These are phyloP conservation scores for Barbus barbus DNA, from an alignment of 2,113 vertebrate genomes.

Conservation along the genomic window DNA sequence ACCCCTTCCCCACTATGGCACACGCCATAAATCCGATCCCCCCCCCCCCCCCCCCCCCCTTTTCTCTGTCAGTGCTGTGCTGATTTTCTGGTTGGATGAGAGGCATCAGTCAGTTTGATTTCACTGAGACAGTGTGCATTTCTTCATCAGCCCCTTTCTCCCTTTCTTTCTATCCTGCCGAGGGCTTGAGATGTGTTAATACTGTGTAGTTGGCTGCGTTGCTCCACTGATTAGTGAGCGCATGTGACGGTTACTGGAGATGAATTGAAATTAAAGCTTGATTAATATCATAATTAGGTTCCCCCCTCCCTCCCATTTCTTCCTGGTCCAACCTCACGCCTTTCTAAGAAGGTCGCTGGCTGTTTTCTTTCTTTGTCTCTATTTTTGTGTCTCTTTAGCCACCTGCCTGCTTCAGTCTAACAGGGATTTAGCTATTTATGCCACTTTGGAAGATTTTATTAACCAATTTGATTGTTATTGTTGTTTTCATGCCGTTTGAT, in stretches of 20 bases:
- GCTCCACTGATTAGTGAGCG: conserved; percentile 66
- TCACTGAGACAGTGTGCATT: conserved; percentile 58
- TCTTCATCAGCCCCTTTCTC: conserved; percentile 50
- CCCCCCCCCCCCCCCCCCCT: conserved; percentile 1
- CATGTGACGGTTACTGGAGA: conserved; percentile 61
- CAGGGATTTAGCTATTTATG: conserved; percentile 15
- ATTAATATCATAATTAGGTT: conserved; percentile 73
- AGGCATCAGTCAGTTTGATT: conserved; percentile 62
- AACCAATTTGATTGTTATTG: background rate
- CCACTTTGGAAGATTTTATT: background rate
- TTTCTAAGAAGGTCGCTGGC: conserved; percentile 32
- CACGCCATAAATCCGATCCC: conserved; percentile 8
- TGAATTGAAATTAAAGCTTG: conserved; percentile 71
- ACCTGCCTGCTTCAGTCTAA: conserved; percentile 36
- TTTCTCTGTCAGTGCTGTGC: conserved; percentile 34
- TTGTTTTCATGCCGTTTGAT: background rate
- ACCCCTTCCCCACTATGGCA: background rate
- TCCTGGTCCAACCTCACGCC: conserved; percentile 50
- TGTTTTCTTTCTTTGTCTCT: conserved; percentile 20
- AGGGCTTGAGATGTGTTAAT: conserved; percentile 69
- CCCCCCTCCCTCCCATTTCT: conserved; percentile 47
- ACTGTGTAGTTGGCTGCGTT: conserved; percentile 67
- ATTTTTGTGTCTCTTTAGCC: conserved; percentile 61
- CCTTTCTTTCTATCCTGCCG: conserved; percentile 56
- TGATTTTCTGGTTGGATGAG: conserved; percentile 49